Evolutionary conservation across 2,797 vertebrate species (phyloP).

Genomic region (Lithobates pipiens): DNA sequence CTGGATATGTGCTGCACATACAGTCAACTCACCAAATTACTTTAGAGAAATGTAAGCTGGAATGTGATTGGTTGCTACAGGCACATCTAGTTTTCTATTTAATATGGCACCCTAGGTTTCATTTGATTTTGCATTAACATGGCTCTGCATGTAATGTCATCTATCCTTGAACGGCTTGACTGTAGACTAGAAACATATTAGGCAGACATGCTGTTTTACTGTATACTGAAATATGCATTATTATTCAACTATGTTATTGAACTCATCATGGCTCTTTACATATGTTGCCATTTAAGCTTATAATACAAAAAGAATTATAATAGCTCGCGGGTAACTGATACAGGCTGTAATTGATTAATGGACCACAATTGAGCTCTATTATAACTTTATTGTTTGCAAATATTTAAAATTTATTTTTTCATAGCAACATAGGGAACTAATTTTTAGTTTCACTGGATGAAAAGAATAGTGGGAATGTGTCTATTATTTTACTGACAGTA

Average conservation of each 20-base stretch:
- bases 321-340: conserved; percentile 2
- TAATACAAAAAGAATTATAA: conserved; percentile 4
- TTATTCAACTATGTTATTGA: conserved; percentile 5
- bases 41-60: too few species aligned
- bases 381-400: conserved; percentile 22
- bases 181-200: background rate
- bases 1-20: too few species aligned
- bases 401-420: background rate
- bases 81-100: background rate
- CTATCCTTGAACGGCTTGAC: background rate
- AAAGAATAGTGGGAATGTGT: background rate
- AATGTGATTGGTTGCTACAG: too few species aligned
- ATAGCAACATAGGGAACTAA: background rate
- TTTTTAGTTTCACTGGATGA: conserved; percentile 3
- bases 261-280: conserved; percentile 6
- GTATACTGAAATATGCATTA: conserved; percentile 11
- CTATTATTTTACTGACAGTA: background rate
- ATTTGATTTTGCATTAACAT: background rate
- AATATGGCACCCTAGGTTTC: background rate
- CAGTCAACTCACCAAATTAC: too few species aligned
- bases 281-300: conserved; percentile 4
- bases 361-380: conserved; percentile 23
- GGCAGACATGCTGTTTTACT: background rate
- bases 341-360: conserved; percentile 15
- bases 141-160: background rate